Percentiles rank a stretch among this genome's conserved stretches.
Conservation (phyloP, 1,140 invertebrate genomes). For the Trissolcus basalis region DNA sequence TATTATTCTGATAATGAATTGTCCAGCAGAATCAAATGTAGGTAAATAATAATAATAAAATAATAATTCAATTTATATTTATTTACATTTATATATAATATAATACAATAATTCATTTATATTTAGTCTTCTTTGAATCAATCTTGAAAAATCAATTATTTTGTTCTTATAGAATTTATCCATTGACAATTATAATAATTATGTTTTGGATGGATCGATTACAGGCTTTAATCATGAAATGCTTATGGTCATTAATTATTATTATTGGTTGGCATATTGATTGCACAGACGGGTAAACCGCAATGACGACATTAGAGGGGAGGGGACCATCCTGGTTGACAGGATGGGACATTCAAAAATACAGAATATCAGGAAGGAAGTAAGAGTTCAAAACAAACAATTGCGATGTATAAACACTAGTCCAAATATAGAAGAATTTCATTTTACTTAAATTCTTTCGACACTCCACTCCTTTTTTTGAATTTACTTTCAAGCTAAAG, state of each 20-base stretch:
- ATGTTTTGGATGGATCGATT: constrained; percentile 14
- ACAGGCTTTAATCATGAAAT: constrained; percentile 34
- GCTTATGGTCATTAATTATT: constrained; percentile 35
- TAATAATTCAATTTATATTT: no score
- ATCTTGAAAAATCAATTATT: neutral
- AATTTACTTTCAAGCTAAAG: neutral
- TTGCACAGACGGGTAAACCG: constrained; percentile 25
- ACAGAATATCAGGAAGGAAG: constrained; percentile 14
- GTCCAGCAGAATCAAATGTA: no score
- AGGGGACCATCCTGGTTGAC: constrained; percentile 2
- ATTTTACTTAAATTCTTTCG: neutral
- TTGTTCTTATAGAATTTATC: constrained; percentile 9
- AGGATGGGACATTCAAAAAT: neutral
- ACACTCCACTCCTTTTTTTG: no score
- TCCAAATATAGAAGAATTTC: neutral
- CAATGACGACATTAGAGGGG: constrained; percentile 18
- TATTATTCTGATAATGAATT: no score
- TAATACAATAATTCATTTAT: no score
- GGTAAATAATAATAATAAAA: no score
- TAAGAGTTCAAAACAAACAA: constrained; percentile 11
- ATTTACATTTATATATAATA: no score
- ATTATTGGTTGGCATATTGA: constrained; percentile 30
- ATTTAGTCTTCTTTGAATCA: neutral
- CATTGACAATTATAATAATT: constrained; percentile 24
- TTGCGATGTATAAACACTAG: neutral